Percentiles rank a stretch among this genome's conserved stretches.
These are phyloP conservation scores for Chrysotoxum bicinctum DNA, from an alignment of 2,888 invertebrate genomes.

Conservation along the genomic window DNA sequence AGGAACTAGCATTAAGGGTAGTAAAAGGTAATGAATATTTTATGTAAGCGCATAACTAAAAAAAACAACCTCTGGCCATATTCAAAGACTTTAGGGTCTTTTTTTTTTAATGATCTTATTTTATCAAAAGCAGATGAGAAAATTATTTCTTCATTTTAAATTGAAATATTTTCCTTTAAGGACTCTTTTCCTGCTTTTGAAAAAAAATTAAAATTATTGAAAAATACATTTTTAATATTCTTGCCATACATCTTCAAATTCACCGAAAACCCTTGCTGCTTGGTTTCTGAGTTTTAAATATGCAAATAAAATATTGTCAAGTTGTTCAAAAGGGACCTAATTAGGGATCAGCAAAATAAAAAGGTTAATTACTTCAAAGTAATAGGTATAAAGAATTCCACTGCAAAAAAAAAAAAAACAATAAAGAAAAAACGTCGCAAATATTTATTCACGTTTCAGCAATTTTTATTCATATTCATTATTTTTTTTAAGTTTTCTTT, in stretches of 20 bases:
- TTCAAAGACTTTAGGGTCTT: neutral
- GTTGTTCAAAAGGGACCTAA: constrained; percentile 22
- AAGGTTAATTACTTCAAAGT: constrained; percentile 14
- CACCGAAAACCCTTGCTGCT: neutral
- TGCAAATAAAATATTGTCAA: constrained; percentile 27
- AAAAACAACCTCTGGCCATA: neutral
- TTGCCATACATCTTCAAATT: neutral
- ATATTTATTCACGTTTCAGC: constrained; percentile 6
- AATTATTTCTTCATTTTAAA: neutral
- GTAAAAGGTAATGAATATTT: neutral
- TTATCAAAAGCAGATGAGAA: neutral
- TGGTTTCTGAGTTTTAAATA: neutral
- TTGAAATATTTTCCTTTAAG: neutral
- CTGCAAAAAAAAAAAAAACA: neutral
- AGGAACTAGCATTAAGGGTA: neutral
- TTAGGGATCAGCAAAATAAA: constrained; percentile 24
- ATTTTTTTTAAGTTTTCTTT: neutral
- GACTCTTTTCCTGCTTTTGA: neutral
- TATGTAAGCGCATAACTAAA: neutral
- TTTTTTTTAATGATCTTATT: neutral
- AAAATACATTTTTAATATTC: neutral
- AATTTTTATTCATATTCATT: neutral
- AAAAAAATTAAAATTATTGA: neutral
- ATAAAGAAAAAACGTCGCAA: neutral
- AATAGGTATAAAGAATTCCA: neutral